Percentiles rank a stretch among this genome's conserved stretches.
Conservation (phyloP, 2,797 vertebrate genomes). For the Hoplostethus mediterraneus region DNA sequence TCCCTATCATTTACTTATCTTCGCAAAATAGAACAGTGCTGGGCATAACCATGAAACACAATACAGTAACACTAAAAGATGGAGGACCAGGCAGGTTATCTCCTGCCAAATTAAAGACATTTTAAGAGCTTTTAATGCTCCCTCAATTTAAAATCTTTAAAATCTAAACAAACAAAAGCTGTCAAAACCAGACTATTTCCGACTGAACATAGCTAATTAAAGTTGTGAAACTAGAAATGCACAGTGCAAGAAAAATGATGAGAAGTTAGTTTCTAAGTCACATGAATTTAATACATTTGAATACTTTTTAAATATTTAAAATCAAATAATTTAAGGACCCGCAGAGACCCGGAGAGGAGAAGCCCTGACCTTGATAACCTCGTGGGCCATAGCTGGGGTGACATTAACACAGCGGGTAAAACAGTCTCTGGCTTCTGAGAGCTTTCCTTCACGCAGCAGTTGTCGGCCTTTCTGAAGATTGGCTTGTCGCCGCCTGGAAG, state of each 20-base stretch:
- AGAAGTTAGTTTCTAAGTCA: too few species aligned
- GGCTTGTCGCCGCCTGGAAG: constrained; percentile 88
- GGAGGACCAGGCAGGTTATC: neutral
- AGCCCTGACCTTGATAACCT: constrained; percentile 91
- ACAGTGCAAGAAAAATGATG: too few species aligned
- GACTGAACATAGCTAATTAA: too few species aligned
- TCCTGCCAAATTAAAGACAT: neutral
- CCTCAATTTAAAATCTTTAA: too few species aligned
- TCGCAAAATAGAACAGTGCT: neutral
- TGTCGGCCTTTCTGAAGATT: constrained; percentile 93
- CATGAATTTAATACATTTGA: too few species aligned
- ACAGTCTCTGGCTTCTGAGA: constrained; percentile 93
- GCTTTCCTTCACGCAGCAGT: constrained; percentile 92
- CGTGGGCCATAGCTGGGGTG: constrained; percentile 93
- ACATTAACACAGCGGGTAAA: constrained; percentile 93
- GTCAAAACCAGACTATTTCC: too few species aligned
- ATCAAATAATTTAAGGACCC: too few species aligned
- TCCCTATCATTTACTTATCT: neutral
- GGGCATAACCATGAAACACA: neutral
- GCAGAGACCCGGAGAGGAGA: neutral
- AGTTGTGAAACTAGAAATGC: too few species aligned
- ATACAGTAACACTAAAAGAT: neutral
- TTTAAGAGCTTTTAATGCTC: neutral
- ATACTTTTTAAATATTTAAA: too few species aligned
- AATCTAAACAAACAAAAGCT: too few species aligned